Percentiles rank a stretch among this genome's conserved stretches.
phyloP scores from a whole-genome alignment of 37 sponge, comb jelly and placozoan genomes.

The Aphrocallistes beatrix region DNA sequence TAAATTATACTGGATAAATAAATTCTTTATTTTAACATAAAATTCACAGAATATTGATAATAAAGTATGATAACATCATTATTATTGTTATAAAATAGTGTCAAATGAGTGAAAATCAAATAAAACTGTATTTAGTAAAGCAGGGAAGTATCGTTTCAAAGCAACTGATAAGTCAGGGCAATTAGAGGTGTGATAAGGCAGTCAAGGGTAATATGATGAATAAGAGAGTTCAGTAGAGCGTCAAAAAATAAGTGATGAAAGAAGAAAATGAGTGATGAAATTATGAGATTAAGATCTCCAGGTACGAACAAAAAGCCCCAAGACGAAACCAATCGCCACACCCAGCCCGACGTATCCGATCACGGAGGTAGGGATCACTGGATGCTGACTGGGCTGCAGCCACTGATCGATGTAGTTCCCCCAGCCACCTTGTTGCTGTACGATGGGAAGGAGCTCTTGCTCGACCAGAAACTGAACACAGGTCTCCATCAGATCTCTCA shows the following conservation, averaged over 20 bases:
- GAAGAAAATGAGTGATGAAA: not conserved
- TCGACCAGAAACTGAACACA: not conserved
- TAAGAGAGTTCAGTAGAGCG: no score
- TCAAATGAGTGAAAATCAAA: no score
- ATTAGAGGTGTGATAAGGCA: no score
- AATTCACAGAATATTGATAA: no score
- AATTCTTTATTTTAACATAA: no score
- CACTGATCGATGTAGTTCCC: not conserved
- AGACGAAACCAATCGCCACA: not conserved
- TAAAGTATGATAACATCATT: no score
- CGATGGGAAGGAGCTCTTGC: not conserved
- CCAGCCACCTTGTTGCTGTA: not conserved
- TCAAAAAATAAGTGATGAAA: not conserved
- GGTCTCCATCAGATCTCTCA: not conserved
- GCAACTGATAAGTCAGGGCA: no score
- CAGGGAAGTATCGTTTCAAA: no score
- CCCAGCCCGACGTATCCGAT: not conserved
- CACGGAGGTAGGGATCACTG: not conserved
- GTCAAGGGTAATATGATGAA: no score
- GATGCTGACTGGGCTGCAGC: not conserved
- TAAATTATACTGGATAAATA: no score
- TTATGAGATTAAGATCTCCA: not conserved
- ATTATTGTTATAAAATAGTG: no score
- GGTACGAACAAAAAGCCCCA: not conserved
- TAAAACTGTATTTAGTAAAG: no score